phyloP scores from a whole-genome alignment of 2,113 vertebrate species.

The Neomonachus schauinslandi region DNA sequence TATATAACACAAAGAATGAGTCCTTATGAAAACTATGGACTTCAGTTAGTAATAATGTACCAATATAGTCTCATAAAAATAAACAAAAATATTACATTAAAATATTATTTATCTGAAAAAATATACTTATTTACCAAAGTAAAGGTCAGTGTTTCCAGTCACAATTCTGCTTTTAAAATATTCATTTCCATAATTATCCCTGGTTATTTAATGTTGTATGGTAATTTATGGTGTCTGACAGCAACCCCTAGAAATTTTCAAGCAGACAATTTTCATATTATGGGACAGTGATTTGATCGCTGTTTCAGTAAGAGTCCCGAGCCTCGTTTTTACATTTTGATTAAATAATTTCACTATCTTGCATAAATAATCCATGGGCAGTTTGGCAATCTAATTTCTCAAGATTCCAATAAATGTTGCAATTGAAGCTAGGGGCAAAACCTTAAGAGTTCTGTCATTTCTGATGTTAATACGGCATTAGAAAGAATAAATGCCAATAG shows the following conservation, averaged over 20 bases:
- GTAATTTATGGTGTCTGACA: slow-evolving; percentile 48
- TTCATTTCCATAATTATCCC: slow-evolving; percentile 31
- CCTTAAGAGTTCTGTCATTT: not conserved
- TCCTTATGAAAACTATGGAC: not conserved
- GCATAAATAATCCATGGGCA: slow-evolving; percentile 59
- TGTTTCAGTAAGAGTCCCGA: slow-evolving; percentile 27
- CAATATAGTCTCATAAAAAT: not conserved
- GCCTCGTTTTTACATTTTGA: slow-evolving; percentile 56
- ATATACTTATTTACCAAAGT: not conserved
- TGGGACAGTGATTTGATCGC: slow-evolving; percentile 51
- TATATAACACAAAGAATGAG: not conserved
- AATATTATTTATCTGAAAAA: slow-evolving; percentile 1
- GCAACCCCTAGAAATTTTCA: slow-evolving; percentile 55
- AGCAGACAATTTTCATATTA: slow-evolving; percentile 61
- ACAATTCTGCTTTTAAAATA: slow-evolving; percentile 37
- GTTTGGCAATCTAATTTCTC: slow-evolving; percentile 49
- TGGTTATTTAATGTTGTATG: slow-evolving; percentile 1
- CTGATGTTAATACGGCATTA: not conserved
- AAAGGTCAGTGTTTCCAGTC: slow-evolving; percentile 1
- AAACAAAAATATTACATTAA: not conserved
- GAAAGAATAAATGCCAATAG: not conserved
- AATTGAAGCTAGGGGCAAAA: slow-evolving; percentile 22
- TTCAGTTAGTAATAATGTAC: not conserved
- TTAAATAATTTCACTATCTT: slow-evolving; percentile 66
- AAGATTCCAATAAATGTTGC: slow-evolving; percentile 52